Percentiles rank a stretch among this genome's conserved stretches.
Evolutionary conservation across 2,888 invertebrate genomes (phyloP).

Genomic region (Oasisia sp.): DNA sequence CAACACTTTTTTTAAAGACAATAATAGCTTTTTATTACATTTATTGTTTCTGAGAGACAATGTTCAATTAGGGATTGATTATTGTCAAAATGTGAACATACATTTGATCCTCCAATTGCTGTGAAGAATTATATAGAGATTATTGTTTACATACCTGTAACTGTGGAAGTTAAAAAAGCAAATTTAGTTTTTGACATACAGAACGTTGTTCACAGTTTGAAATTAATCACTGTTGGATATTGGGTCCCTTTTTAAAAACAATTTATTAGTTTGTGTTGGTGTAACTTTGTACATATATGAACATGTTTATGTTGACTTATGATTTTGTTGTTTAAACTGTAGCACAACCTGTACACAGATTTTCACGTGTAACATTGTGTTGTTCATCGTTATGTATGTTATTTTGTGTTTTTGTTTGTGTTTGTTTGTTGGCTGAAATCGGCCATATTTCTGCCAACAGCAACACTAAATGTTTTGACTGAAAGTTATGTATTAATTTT

Average conservation of each 20-base stretch:
- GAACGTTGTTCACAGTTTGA: background rate
- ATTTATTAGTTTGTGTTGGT: background rate
- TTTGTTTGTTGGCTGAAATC: background rate
- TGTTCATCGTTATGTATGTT: background rate
- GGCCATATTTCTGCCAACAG: background rate
- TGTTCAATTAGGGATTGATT: background rate
- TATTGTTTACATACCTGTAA: background rate
- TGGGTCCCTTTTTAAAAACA: background rate
- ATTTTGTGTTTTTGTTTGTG: background rate
- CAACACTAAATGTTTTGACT: background rate
- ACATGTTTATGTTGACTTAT: background rate
- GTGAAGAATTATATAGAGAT: background rate
- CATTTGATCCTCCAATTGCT: background rate
- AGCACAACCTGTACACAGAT: background rate
- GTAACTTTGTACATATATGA: background rate
- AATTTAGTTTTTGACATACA: background rate
- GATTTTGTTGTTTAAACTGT: background rate
- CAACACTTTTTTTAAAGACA: no score
- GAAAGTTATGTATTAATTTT: background rate
- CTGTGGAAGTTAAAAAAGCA: background rate
- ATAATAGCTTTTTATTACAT: background rate
- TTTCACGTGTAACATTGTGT: background rate
- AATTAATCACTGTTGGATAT: background rate
- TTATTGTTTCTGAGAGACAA: background rate
- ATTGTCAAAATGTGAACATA: slow-evolving; percentile 1